Evolutionary conservation across 2,113 vertebrate genomes (phyloP).

Genomic region (Lophura nycthemera): DNA sequence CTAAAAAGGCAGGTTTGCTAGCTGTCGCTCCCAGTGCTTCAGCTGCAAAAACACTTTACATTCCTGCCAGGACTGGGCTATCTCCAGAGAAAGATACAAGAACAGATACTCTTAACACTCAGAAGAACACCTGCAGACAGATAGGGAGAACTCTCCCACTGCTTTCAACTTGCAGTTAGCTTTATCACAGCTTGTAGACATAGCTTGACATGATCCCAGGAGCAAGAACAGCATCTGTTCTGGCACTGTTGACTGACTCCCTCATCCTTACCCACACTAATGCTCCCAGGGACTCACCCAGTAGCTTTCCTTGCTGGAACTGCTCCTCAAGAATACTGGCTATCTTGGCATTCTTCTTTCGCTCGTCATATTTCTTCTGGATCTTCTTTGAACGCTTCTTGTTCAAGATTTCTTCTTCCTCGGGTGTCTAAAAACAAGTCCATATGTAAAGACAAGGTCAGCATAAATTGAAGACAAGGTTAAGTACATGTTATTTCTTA

Average conservation of each 20-base stretch:
- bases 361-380: conserved; percentile 95
- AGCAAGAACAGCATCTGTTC: background rate
- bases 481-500: background rate
- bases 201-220: background rate
- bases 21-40: background rate
- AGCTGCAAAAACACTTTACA: background rate
- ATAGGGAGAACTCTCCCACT: background rate
- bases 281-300: conserved; percentile 82
- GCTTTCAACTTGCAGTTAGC: background rate
- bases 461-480: background rate
- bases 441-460: background rate
- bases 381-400: conserved; percentile 99
- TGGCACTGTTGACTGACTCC: background rate
- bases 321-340: conserved; percentile 94
- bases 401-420: conserved; percentile 96
- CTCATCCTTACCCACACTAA: background rate
- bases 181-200: rapidly evolving
- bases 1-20: background rate
- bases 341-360: conserved; percentile 94
- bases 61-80: background rate
- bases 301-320: conserved; percentile 96
- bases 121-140: background rate
- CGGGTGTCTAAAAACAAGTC: conserved; percentile 85
- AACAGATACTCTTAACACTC: background rate
- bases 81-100: background rate